Conservation (phyloP, 2,888 invertebrate species). For the Nowickia ferox region DNA sequence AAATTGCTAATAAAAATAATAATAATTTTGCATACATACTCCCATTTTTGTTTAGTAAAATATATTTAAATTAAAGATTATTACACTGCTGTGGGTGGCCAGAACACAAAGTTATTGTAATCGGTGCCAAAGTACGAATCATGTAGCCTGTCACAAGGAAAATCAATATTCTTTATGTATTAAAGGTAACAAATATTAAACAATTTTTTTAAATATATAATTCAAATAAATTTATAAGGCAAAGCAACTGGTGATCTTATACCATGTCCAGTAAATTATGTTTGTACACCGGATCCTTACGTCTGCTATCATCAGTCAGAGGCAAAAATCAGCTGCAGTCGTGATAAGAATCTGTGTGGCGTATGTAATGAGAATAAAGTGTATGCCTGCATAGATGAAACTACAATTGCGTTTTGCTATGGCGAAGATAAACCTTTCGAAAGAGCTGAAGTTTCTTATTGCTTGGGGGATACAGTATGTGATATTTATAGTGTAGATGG, state of each 20-base stretch:
- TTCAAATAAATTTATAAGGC: slow-evolving; percentile 34
- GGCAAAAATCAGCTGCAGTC: slow-evolving; percentile 57
- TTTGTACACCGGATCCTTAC: slow-evolving; percentile 64
- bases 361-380: slow-evolving; percentile 69
- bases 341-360: slow-evolving; percentile 65
- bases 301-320: slow-evolving; percentile 63
- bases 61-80: slow-evolving; percentile 2
- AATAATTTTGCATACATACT: not conserved
- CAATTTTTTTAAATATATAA: not conserved
- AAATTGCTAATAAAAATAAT: not conserved
- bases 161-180: slow-evolving; percentile 71
- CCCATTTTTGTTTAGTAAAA: too few relatives aligned
- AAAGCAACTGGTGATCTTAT: slow-evolving; percentile 57
- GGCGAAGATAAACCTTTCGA: slow-evolving; percentile 60
- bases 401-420: slow-evolving; percentile 74
- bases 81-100: not conserved
- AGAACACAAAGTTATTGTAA: slow-evolving; percentile 52
- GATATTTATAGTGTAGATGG: slow-evolving; percentile 71
- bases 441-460: slow-evolving; percentile 52
- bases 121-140: slow-evolving; percentile 66
- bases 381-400: slow-evolving; percentile 72
- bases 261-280: slow-evolving; percentile 63
- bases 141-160: slow-evolving; percentile 70
- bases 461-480: slow-evolving; percentile 73
- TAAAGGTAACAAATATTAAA: slow-evolving; percentile 61